These are phyloP conservation scores for Seira sanloemensis DNA, from an alignment of 2,888 invertebrate genomes.

Conservation along the genomic window DNA sequence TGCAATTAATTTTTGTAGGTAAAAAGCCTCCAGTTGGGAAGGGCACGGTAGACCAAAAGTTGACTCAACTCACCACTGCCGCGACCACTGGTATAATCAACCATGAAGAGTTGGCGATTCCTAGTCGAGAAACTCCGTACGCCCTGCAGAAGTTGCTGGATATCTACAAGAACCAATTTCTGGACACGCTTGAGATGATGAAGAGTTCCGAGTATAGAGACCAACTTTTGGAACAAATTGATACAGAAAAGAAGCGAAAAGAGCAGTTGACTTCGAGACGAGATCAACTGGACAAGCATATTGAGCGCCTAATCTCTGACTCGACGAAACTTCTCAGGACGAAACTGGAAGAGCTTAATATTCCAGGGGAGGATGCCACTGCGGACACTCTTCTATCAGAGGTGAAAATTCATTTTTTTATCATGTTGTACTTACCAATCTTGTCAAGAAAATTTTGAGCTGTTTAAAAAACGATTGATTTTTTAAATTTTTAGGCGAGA, in stretches of 20 bases:
- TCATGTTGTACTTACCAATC: background rate
- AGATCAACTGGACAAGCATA: conserved; percentile 94
- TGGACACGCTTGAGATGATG: conserved; percentile 90
- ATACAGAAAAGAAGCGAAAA: conserved; percentile 83
- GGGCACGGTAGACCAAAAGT: conserved; percentile 93
- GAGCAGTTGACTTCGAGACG: conserved; percentile 63
- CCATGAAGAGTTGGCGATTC: conserved; percentile 90
- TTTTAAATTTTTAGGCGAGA: conserved; percentile 66
- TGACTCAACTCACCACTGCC: conserved; percentile 84
- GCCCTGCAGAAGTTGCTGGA: conserved; percentile 91
- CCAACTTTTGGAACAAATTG: conserved; percentile 85
- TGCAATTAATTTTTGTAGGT: conserved; percentile 76
- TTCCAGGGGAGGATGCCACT: conserved; percentile 72
- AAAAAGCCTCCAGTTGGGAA: conserved; percentile 90
- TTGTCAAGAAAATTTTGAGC: background rate
- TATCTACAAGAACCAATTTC: conserved; percentile 89
- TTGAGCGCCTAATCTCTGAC: conserved; percentile 92
- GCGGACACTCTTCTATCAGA: conserved; percentile 71
- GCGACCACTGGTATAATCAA: conserved; percentile 76
- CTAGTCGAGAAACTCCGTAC: conserved; percentile 88
- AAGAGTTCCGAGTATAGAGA: conserved; percentile 85
- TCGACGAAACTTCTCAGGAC: conserved; percentile 92
- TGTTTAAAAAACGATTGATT: no score
- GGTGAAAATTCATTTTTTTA: conserved; percentile 43
- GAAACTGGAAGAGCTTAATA: conserved; percentile 90